Evolutionary conservation across 2,797 vertebrate genomes (phyloP).

Genomic region (Oceanodroma leucorhoa): DNA sequence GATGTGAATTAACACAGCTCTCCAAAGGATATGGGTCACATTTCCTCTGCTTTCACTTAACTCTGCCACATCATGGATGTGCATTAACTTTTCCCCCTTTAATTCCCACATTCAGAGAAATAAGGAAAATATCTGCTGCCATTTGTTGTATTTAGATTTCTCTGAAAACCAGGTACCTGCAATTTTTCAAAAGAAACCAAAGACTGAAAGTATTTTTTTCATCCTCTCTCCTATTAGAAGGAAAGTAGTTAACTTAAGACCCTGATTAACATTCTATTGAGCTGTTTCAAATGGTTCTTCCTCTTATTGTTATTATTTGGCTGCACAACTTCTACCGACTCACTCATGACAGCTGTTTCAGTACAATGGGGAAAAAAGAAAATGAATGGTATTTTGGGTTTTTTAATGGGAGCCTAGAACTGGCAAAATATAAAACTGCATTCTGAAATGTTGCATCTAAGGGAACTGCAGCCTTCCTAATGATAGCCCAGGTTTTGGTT

Average conservation of each 20-base stretch:
- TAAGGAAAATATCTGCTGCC: neutral
- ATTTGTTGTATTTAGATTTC: neutral
- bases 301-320: neutral
- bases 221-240: neutral
- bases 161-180: neutral
- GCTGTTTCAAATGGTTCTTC: neutral
- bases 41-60: neutral
- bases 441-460: neutral
- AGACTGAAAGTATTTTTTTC: neutral
- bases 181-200: neutral
- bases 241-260: neutral
- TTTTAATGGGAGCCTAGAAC: neutral
- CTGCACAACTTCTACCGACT: neutral
- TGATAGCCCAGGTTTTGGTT: neutral
- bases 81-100: neutral
- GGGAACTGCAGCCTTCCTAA: neutral
- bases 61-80: neutral
- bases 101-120: neutral
- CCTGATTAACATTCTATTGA: neutral
- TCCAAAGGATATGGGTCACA: neutral
- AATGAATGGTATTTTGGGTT: neutral
- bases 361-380: neutral
- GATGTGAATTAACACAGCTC: rapidly evolving
- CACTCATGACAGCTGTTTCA: neutral
- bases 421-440: neutral